phyloP scores from a whole-genome alignment of 2,888 invertebrate genomes.

The Tethea ocularis region DNA sequence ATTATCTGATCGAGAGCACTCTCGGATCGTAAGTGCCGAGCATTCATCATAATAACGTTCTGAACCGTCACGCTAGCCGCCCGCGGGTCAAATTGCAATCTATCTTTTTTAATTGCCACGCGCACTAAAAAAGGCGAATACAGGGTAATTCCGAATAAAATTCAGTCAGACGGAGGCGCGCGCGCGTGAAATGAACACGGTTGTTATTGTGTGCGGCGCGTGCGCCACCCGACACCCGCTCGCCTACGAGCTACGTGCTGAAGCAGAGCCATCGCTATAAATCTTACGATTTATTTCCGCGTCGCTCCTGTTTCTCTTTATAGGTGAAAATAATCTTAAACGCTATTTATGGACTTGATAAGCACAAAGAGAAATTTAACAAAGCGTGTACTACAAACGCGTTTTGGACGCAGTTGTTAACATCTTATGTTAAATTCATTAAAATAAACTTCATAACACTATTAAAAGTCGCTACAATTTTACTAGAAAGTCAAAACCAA shows the following conservation, averaged over 20 bases:
- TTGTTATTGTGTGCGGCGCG: slow-evolving; percentile 39
- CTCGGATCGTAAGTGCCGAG: slow-evolving; percentile 60
- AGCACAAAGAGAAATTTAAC: slow-evolving; percentile 61
- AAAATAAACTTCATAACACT: slow-evolving; percentile 5
- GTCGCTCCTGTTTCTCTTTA: slow-evolving; percentile 65
- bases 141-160: slow-evolving; percentile 65
- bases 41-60: slow-evolving; percentile 79
- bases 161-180: slow-evolving; percentile 66
- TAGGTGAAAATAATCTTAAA: slow-evolving; percentile 63
- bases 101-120: slow-evolving; percentile 80
- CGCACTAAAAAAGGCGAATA: slow-evolving; percentile 68
- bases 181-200: slow-evolving; percentile 71
- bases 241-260: slow-evolving; percentile 35
- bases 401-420: slow-evolving; percentile 32
- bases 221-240: slow-evolving; percentile 28
- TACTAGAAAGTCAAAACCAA: slow-evolving; percentile 61
- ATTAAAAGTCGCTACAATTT: slow-evolving; percentile 41
- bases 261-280: slow-evolving; percentile 54
- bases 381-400: slow-evolving; percentile 37
- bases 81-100: slow-evolving; percentile 80
- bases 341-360: slow-evolving; percentile 55
- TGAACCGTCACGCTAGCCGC: slow-evolving; percentile 74
- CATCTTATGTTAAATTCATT: neutral
- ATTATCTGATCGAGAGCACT: slow-evolving; percentile 75
- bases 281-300: slow-evolving; percentile 69